A percentile compares a stretch with the other conserved stretches of the same genome.
Conservation (phyloP, 2,797 vertebrate species). For the Miichthys miiuy region DNA sequence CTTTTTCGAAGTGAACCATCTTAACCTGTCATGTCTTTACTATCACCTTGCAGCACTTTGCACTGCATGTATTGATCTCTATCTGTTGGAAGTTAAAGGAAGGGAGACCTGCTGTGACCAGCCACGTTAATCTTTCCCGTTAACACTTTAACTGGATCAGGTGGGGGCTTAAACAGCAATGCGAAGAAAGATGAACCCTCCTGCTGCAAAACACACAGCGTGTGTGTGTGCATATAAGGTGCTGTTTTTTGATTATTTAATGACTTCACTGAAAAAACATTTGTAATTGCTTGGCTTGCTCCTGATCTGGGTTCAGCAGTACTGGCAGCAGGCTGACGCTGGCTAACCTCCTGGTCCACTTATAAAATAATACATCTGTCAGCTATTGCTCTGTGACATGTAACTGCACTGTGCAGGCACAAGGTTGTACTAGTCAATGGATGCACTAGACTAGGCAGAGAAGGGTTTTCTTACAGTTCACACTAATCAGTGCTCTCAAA, state of each 20-base stretch:
- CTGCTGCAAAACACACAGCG: neutral
- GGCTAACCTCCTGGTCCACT: constrained; percentile 30
- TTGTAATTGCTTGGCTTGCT: constrained; percentile 30
- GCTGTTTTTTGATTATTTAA: constrained; percentile 8
- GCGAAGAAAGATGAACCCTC: constrained; percentile 14
- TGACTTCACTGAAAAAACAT: neutral
- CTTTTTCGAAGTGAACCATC: too few relatives aligned
- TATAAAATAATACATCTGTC: constrained; percentile 40
- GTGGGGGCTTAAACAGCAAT: constrained; percentile 57
- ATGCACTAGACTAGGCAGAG: too few relatives aligned
- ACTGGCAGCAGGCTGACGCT: constrained; percentile 10
- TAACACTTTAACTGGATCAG: constrained; percentile 83
- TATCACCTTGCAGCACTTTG: neutral
- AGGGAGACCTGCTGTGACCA: constrained; percentile 8
- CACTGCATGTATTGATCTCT: constrained; percentile 29
- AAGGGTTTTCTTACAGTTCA: too few relatives aligned
- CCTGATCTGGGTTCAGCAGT: constrained; percentile 39
- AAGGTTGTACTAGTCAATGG: neutral
- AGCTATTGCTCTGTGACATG: constrained; percentile 1
- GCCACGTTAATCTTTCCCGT: constrained; percentile 63
- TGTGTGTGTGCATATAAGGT: neutral
- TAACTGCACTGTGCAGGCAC: neutral
- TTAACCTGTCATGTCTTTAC: neutral
- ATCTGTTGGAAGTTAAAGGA: constrained; percentile 17
- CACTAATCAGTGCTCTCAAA: neutral